These are phyloP conservation scores for Dendronephthya gigantea DNA, from an alignment of 64 coral and sea anemone species.

Conservation along the genomic window DNA sequence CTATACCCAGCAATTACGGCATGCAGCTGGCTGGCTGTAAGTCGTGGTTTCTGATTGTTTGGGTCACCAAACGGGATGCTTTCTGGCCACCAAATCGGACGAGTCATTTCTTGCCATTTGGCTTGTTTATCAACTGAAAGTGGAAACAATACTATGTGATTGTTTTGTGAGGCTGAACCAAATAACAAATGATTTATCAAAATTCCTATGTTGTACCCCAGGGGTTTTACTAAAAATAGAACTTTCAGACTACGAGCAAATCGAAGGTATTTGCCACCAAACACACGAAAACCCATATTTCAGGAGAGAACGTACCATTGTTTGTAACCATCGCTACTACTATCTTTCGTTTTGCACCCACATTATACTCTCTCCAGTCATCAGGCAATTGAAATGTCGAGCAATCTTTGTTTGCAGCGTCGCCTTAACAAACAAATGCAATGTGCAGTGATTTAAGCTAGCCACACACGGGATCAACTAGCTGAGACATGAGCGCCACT, in stretches of 20 bases:
- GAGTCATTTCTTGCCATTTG: background rate
- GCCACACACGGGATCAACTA: background rate
- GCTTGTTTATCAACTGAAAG: background rate
- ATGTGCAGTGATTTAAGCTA: background rate
- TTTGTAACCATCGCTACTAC: background rate
- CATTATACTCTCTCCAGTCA: background rate
- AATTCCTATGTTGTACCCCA: too few relatives aligned
- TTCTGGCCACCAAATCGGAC: background rate
- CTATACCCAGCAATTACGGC: background rate
- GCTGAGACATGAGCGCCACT: too few relatives aligned
- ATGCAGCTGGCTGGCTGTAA: background rate
- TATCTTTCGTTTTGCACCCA: background rate
- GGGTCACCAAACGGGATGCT: background rate
- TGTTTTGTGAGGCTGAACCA: too few relatives aligned
- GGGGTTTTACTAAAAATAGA: background rate
- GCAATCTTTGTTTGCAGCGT: background rate
- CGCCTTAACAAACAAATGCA: background rate
- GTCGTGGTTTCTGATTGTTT: background rate
- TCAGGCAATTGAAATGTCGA: background rate
- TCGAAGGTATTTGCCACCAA: too few relatives aligned
- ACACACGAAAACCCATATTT: background rate
- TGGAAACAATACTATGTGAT: too few relatives aligned
- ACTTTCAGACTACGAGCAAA: background rate
- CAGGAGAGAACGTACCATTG: background rate
- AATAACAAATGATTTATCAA: too few relatives aligned